Evolutionary conservation across 2,888 invertebrate genomes (phyloP), one percentile per base, ranked within the genome.

Genomic region (Argyra leucocephala): DNA sequence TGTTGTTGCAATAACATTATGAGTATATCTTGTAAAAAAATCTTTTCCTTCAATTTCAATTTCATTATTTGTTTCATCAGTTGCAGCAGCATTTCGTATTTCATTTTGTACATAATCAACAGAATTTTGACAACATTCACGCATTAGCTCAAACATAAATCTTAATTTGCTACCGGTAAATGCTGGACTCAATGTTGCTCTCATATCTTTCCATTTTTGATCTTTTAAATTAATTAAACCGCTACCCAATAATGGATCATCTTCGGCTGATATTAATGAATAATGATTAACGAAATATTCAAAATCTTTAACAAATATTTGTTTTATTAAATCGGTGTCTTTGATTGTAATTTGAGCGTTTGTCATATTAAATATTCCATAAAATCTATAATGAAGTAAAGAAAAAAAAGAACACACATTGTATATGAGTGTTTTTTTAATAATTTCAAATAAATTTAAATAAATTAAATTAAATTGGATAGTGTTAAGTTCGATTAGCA

Each of bases 251-350:
- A 61, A 24, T 0, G 81, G 80, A 60, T 83, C 84, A 7, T 70
- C 71, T 0, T 76, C 74, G 60, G 78, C 75, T 9, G 76, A 73
- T 4, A 82, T 74, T 0, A 80, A 24, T 10, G 74, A 65, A 1
- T 80, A 77, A 70, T 83, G 83, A 71, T 84, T 82, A 0, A 81
- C 68, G 70, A 84, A 84, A 69, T 81, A 81, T 61, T 84, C 84
- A 58, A 85, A 85, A 67, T 85, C 83, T 70, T 84, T 85, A 1
- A 85, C 78, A 0, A 82, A 80, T 22, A 84, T 80, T 60, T 74
- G 78, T 68, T 83, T 84, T 3, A 84, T 76, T n/a, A 84, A 65
- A 58, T 85, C 84, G 0, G 83, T 82, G 71, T 85, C 84, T 1
- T 82, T 76, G 18, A 85, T 75, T 48, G 84, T 67, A 4, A 82